Conservation (phyloP, 2,113 vertebrate genomes). For the Thomomys bottae region DNA sequence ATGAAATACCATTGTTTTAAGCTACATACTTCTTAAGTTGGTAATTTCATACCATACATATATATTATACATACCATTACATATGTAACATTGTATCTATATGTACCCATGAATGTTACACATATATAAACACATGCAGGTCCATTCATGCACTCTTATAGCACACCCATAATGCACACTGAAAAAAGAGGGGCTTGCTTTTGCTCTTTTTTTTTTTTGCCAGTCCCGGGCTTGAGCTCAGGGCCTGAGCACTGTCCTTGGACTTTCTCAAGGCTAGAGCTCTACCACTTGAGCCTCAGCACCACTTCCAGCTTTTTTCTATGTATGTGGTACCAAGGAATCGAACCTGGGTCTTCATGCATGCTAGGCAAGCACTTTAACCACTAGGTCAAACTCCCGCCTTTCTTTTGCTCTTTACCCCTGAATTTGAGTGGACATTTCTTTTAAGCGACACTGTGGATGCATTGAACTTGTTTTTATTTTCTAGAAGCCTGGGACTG, state of each 20-base stretch:
- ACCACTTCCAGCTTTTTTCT: too few species aligned
- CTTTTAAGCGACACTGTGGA: neutral
- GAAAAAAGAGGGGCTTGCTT: neutral
- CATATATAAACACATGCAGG: neutral
- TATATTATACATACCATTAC: neutral
- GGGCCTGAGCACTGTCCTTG: too few species aligned
- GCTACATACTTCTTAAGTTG: neutral
- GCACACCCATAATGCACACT: neutral
- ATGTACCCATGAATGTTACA: neutral
- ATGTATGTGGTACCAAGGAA: too few species aligned
- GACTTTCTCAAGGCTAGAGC: too few species aligned
- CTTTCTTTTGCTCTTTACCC: neutral
- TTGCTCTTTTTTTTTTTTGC: neutral
- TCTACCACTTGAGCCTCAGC: too few species aligned
- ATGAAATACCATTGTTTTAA: neutral
- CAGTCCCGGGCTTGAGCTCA: too few species aligned
- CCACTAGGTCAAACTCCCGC: too few species aligned
- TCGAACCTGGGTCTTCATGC: too few species aligned
- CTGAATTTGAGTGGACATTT: neutral
- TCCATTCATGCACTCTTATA: too few species aligned
- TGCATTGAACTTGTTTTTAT: neutral
- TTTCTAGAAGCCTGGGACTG: constrained; percentile 91
- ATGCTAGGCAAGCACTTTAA: too few species aligned
- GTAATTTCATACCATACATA: neutral
- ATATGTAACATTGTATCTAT: neutral